These are phyloP conservation scores for Cecropterus lyciades DNA, from an alignment of 1,140 invertebrate species.

Conservation along the genomic window DNA sequence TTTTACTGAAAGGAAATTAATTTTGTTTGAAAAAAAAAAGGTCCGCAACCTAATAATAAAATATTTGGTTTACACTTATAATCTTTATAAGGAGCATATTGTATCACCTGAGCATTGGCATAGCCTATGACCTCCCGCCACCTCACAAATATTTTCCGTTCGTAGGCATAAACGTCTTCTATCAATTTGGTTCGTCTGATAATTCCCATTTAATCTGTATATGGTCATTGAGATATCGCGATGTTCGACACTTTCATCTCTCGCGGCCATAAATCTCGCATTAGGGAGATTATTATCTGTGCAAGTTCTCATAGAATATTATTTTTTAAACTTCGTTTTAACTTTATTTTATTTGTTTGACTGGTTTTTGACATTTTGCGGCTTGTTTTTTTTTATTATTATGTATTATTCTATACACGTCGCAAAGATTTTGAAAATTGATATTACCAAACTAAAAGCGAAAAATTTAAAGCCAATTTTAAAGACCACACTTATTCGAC, in stretches of 20 bases:
- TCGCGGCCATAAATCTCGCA: conserved; percentile 42
- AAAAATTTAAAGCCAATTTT: too few relatives aligned
- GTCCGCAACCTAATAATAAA: too few relatives aligned
- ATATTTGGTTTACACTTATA: too few relatives aligned
- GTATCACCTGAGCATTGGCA: neutral
- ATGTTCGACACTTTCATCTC: conserved; percentile 42
- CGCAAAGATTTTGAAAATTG: neutral
- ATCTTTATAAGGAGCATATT: too few relatives aligned
- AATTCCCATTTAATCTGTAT: conserved; percentile 28
- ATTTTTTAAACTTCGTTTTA: conserved; percentile 20
- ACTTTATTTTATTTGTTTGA: conserved; percentile 8
- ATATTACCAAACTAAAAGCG: too few relatives aligned
- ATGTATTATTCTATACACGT: neutral
- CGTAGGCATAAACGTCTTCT: conserved; percentile 12
- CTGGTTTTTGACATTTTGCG: conserved; percentile 16
- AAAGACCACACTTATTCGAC: too few relatives aligned
- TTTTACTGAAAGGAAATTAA: too few relatives aligned
- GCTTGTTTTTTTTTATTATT: conserved; percentile 1
- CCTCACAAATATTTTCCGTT: neutral
- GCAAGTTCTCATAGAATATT: conserved; percentile 31
- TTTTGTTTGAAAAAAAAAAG: too few relatives aligned
- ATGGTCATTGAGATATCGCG: conserved; percentile 49
- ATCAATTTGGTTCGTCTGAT: conserved; percentile 12
- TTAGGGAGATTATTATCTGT: conserved; percentile 42
- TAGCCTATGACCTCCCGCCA: too few relatives aligned